A percentile compares a stretch with the other conserved stretches of the same genome.
Evolutionary conservation across 1,140 invertebrate species (phyloP).

Genomic region (Octopus sinensis): DNA sequence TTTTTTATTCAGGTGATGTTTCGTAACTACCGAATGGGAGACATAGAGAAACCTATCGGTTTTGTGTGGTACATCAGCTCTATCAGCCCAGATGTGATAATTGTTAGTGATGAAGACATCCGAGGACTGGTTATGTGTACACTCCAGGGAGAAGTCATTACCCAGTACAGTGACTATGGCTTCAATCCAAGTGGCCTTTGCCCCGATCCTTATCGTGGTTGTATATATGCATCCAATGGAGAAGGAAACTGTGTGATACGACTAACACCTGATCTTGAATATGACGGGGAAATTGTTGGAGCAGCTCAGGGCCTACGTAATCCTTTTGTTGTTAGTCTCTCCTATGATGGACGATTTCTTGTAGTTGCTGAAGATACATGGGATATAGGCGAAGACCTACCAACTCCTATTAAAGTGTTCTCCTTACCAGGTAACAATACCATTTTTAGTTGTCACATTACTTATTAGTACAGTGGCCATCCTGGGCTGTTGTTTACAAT

Average conservation of each 20-base stretch:
- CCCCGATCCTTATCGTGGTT: background rate
- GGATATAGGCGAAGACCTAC: conserved; percentile 5
- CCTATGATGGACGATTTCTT: conserved; percentile 7
- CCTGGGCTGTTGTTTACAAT: too few species aligned
- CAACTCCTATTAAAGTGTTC: conserved; percentile 1
- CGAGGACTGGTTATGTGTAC: background rate
- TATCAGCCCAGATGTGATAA: conserved; percentile 6
- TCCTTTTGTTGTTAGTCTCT: background rate
- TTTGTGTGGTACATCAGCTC: background rate
- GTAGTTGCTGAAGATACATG: conserved; percentile 1
- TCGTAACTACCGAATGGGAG: background rate
- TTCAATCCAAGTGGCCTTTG: background rate
- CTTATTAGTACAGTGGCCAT: too few species aligned
- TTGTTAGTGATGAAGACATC: conserved; percentile 1
- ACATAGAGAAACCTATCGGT: background rate
- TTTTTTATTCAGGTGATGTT: background rate
- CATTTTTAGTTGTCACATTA: too few species aligned
- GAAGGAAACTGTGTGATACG: background rate
- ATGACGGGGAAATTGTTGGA: conserved; percentile 1
- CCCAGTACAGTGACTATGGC: background rate
- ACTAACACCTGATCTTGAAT: background rate
- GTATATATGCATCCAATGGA: background rate
- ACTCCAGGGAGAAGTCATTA: background rate
- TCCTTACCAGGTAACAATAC: background rate
- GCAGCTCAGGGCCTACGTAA: background rate